phyloP scores from a whole-genome alignment of 2,888 invertebrate species.

The Macaria liturata region DNA sequence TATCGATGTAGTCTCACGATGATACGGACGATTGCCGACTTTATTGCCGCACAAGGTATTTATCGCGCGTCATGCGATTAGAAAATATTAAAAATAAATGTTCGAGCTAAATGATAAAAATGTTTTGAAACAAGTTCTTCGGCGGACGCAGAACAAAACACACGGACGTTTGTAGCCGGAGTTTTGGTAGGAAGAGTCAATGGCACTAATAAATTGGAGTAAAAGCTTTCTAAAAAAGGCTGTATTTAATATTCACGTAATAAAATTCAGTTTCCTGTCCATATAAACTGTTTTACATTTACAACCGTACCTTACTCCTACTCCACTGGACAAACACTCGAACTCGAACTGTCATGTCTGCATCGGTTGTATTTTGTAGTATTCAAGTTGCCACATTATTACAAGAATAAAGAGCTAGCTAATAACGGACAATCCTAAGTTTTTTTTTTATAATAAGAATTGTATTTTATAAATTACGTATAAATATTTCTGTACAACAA shows the following conservation, averaged over 20 bases:
- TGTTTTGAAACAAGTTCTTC: constrained; percentile 67
- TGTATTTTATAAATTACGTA: too few relatives aligned
- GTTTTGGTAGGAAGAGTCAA: neutral
- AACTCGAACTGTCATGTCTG: constrained; percentile 29
- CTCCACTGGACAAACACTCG: constrained; percentile 32
- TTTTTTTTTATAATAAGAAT: too few relatives aligned
- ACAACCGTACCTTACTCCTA: constrained; percentile 31
- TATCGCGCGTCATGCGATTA: constrained; percentile 36
- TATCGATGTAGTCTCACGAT: constrained; percentile 47
- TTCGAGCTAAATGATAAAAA: constrained; percentile 49
- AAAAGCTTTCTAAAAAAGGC: constrained; percentile 13
- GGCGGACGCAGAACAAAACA: constrained; percentile 45
- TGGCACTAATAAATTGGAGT: constrained; percentile 5
- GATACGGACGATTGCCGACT: constrained; percentile 24
- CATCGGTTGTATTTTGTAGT: constrained; percentile 5
- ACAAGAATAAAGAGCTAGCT: neutral
- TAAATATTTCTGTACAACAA: too few relatives aligned
- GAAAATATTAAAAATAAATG: constrained; percentile 43
- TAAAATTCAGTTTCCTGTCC: constrained; percentile 24
- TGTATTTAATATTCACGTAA: constrained; percentile 18
- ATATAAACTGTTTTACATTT: constrained; percentile 25
- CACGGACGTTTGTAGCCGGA: constrained; percentile 8
- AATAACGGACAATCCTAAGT: too few relatives aligned
- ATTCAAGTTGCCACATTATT: too few relatives aligned
- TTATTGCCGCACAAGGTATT: constrained; percentile 29